Evolutionary conservation across 2,888 invertebrate species (phyloP).

Genomic region (Diploptera punctata): DNA sequence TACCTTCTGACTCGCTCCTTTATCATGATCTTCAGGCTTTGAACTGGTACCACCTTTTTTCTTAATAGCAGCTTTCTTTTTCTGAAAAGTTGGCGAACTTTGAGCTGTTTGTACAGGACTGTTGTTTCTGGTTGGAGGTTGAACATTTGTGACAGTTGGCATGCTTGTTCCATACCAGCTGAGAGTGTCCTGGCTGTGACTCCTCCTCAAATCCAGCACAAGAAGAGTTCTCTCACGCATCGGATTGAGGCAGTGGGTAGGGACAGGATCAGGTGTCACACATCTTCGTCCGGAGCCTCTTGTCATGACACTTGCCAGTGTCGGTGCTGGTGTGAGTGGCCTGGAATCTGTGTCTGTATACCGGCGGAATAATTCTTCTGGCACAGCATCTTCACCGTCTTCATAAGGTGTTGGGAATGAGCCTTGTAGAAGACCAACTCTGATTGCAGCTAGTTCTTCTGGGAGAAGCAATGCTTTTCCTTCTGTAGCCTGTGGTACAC

Average conservation of each 20-base stretch:
- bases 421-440: constrained; percentile 50
- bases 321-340: constrained; percentile 81
- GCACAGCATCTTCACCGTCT: constrained; percentile 68
- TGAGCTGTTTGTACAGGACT: neutral
- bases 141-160: constrained; percentile 2
- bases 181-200: constrained; percentile 67
- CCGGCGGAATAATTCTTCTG: constrained; percentile 76
- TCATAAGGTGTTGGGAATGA: constrained; percentile 52
- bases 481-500: constrained; percentile 48
- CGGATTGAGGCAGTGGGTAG: constrained; percentile 49
- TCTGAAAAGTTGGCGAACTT: neutral
- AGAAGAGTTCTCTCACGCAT: constrained; percentile 67
- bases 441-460: constrained; percentile 54
- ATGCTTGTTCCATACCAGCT: constrained; percentile 51
- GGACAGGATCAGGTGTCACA: constrained; percentile 73
- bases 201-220: constrained; percentile 73
- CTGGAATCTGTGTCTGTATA: constrained; percentile 87
- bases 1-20: constrained; percentile 14
- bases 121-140: neutral
- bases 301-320: constrained; percentile 65
- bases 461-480: constrained; percentile 48
- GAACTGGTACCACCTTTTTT: constrained; percentile 4
- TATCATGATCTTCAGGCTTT: constrained; percentile 1
- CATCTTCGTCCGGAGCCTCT: constrained; percentile 55
- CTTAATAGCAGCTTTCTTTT: constrained; percentile 1